A percentile compares a stretch with the other conserved stretches of the same genome.
These are phyloP conservation scores for Marcusenius ussheri DNA, from an alignment of 2,113 vertebrate genomes.

Conservation along the genomic window DNA sequence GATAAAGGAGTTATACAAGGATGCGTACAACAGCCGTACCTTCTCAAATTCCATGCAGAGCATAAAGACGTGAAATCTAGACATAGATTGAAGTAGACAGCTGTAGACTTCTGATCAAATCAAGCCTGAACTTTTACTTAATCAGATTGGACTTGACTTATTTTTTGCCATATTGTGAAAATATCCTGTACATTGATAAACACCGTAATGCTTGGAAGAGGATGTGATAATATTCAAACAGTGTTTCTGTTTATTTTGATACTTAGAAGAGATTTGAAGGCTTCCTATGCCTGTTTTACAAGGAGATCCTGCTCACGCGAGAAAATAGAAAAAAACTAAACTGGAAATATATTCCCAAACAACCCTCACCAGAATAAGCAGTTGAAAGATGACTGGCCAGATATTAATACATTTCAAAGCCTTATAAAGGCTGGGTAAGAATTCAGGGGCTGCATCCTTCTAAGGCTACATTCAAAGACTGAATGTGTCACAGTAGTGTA, in stretches of 20 bases:
- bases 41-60: background rate
- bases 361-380: background rate
- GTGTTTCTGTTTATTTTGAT: background rate
- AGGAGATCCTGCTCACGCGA: background rate
- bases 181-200: background rate
- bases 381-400: background rate
- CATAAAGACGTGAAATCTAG: background rate
- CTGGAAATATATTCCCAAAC: background rate
- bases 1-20: background rate
- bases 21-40: background rate
- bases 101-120: no score
- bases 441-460: background rate
- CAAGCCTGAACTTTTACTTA: no score
- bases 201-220: background rate
- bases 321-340: background rate
- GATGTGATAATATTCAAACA: background rate
- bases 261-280: background rate
- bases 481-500: background rate
- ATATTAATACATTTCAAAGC: background rate
- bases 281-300: background rate
- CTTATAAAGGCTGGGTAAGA: background rate
- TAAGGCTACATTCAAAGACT: background rate
- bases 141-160: background rate
- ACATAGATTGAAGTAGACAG: no score
- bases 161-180: background rate